A percentile compares a stretch with the other conserved stretches of the same genome.
These are phyloP conservation scores for Cercopithecus diana DNA, from an alignment of 2,797 vertebrate species.

Conservation along the genomic window DNA sequence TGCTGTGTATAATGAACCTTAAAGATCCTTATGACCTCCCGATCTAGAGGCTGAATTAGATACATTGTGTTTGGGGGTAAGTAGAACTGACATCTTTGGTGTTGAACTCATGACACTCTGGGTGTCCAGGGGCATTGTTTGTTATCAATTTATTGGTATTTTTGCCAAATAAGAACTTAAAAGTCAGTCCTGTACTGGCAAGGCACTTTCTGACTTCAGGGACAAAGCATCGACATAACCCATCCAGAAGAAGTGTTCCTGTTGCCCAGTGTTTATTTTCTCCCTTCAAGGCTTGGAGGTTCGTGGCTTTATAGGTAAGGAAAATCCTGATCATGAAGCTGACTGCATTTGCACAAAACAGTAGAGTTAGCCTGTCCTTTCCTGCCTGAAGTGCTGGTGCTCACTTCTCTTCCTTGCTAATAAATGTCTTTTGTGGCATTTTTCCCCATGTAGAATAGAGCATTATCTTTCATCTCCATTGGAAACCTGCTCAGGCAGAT, in stretches of 20 bases:
- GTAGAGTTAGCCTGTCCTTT: not conserved
- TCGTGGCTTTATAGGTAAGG: not conserved
- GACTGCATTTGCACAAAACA: not conserved
- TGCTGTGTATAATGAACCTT: not conserved
- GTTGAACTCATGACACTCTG: not conserved
- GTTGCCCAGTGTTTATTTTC: not conserved
- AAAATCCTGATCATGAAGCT: not conserved
- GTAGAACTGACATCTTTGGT: not conserved
- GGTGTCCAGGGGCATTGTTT: not conserved
- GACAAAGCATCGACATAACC: not conserved
- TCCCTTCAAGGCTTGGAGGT: not conserved
- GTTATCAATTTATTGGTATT: not conserved
- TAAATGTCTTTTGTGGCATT: not conserved
- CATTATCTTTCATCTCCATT: not conserved
- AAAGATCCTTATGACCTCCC: not conserved
- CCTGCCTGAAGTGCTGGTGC: not conserved
- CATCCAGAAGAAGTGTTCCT: not conserved
- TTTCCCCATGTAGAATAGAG: not conserved
- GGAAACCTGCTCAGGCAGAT: not conserved
- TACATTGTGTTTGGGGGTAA: not conserved
- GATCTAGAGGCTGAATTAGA: not conserved
- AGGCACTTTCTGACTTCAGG: not conserved
- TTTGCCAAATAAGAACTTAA: not conserved
- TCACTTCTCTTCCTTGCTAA: not conserved
- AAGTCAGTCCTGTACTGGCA: not conserved